Conservation (phyloP, 35 echinoderm and acorn worm genomes). For the Acanthaster planci region DNA sequence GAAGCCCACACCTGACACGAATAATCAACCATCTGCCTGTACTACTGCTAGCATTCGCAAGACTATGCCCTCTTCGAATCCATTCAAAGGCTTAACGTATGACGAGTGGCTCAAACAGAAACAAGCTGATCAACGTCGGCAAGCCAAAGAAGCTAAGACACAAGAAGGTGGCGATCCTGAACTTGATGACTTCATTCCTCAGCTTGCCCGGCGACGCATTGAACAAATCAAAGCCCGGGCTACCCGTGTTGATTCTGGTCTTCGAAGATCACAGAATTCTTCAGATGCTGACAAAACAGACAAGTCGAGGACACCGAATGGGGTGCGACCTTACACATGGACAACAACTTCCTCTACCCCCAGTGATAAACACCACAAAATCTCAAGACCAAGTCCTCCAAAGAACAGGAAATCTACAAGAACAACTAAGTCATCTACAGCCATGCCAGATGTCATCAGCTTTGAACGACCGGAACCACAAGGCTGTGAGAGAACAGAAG, state of each 20-base stretch:
- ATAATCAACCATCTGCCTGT: not conserved
- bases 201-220: slow-evolving; percentile 42
- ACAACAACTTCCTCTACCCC: not conserved
- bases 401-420: not conserved
- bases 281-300: not conserved
- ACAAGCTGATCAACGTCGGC: slow-evolving; percentile 18
- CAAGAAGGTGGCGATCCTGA: slow-evolving; percentile 23
- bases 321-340: not conserved
- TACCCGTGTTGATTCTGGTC: not conserved
- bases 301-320: not conserved
- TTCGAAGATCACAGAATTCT: slow-evolving; percentile 11
- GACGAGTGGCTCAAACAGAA: slow-evolving; percentile 69
- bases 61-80: slow-evolving; percentile 44
- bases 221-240: slow-evolving; percentile 21
- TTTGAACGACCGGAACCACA: slow-evolving; percentile 60
- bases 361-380: no score
- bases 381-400: no score
- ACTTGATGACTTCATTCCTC: slow-evolving; percentile 42
- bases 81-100: slow-evolving; percentile 46
- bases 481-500: slow-evolving; percentile 47
- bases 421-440: not conserved
- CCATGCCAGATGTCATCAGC: slow-evolving; percentile 10
- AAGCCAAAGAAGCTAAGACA: slow-evolving; percentile 11
- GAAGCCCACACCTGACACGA: not conserved
- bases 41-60: not conserved